Conservation (phyloP, 2,797 vertebrate species). For the Micropoecilia bifurca region DNA sequence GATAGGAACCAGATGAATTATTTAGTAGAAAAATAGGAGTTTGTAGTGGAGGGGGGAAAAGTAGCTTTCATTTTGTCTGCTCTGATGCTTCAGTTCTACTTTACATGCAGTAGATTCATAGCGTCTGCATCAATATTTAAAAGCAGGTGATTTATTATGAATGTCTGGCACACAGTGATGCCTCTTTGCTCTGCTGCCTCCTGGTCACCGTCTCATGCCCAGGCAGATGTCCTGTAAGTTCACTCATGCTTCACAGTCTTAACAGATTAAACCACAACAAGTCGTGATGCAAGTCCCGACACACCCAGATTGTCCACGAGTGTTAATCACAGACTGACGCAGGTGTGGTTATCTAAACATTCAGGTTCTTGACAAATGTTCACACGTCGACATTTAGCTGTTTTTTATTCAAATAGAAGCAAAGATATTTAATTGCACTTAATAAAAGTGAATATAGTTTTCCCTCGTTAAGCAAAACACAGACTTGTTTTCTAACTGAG, state of each 20-base stretch:
- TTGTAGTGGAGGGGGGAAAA: background rate
- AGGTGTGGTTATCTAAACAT: background rate
- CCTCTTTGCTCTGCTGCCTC: constrained; percentile 24
- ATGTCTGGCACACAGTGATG: constrained; percentile 17
- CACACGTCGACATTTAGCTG: background rate
- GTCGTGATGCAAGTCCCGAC: background rate
- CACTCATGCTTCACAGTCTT: background rate
- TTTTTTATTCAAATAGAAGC: no score
- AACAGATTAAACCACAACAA: background rate
- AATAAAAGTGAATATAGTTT: background rate
- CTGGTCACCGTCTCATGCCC: constrained; percentile 11
- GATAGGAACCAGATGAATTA: background rate
- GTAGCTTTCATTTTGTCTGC: background rate
- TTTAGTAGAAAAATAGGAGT: background rate
- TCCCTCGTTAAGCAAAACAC: background rate
- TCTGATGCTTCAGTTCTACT: constrained; percentile 11
- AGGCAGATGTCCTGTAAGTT: background rate
- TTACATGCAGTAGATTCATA: constrained; percentile 2
- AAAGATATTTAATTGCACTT: background rate
- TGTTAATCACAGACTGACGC: background rate
- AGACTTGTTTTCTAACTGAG: background rate
- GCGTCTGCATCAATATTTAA: constrained; percentile 29
- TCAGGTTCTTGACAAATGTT: background rate
- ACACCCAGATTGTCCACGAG: background rate
- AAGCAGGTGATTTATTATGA: constrained; percentile 27